These are phyloP conservation scores for Muraenolepis orangiensis DNA, from an alignment of 2,797 vertebrate species.

Conservation along the genomic window DNA sequence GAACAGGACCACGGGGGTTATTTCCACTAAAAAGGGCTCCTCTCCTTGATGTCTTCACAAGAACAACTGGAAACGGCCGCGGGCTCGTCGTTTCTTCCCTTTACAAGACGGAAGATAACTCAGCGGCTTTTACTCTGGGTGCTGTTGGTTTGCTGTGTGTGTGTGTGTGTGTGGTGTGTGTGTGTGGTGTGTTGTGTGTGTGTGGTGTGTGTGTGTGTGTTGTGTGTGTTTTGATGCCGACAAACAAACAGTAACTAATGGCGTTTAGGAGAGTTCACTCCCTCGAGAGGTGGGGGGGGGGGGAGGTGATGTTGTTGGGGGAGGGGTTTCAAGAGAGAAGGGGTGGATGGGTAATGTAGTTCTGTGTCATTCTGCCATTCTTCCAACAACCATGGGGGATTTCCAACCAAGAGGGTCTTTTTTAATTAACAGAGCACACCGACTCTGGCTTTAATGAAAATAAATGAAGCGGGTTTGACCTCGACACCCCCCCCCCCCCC, in stretches of 20 bases:
- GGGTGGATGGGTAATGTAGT: background rate
- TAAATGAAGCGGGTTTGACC: conserved; percentile 9
- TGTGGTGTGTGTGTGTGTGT: background rate
- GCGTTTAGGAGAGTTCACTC: background rate
- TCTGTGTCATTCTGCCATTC: conserved; percentile 12
- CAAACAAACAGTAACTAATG: background rate
- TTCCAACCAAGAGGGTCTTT: background rate
- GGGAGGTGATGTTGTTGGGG: too few species aligned
- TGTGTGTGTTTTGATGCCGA: too few species aligned
- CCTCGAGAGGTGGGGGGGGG: background rate
- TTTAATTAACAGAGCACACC: conserved; percentile 1
- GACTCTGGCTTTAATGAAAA: background rate
- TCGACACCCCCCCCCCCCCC: background rate
- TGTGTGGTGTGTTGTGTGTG: too few species aligned
- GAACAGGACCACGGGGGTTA: background rate
- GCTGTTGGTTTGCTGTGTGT: background rate
- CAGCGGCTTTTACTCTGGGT: background rate
- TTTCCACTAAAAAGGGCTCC: background rate
- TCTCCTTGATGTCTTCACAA: background rate
- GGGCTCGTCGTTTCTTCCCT: background rate
- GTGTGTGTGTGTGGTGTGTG: too few species aligned
- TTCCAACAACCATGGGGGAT: background rate
- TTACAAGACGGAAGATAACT: background rate
- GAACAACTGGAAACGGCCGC: background rate
- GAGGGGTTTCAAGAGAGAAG: background rate